Evolutionary conservation across 2,797 vertebrate genomes (phyloP), one percentile per base, ranked within the genome.

Genomic region (Gallinago stenura): DNA sequence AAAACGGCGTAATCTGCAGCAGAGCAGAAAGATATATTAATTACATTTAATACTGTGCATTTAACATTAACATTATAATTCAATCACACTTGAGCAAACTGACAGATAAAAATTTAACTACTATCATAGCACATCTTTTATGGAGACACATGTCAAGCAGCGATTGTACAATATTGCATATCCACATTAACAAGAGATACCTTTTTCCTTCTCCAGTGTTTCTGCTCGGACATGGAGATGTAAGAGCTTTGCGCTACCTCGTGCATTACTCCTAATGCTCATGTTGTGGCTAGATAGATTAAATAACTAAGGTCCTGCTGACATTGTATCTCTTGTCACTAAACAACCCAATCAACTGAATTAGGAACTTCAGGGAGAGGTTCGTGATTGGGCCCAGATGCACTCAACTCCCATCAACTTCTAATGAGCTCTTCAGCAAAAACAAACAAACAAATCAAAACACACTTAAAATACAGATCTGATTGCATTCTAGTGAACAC

Each of bases 281-380:
- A 33, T 14, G n/a, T 31, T 75, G 46, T 53, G 50, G 68, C 28
- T 90, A 90, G n/a, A 51, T 3, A 75, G 72, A 87, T 69, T 65
- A 90, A 93, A 87, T 72, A 91, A 87, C 58, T 75, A 69, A 71
- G 58, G 53, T 51, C 48, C 76, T 83, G 78, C 61, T 90, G 62
- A 68, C 66, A 69, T 6, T 11, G n/a, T 80, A 62, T 71, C 96
- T 95, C 68, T 92, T 83, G 69, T 87, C 82, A 90, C 65, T 89
- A 83, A 92, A 89, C 20, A 65, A 65, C 15, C 18, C 77, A 51
- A 21, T 73, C 83, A 84, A 77, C 35, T 76, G 50, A 79, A 91
- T 78, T 84, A 86, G 64, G 51, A 66, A 41, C 69, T 62, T 90
- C 15, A 70, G 78, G 65, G 94, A 92, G 78, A 89, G 25, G 50